Evolutionary conservation across 2,888 invertebrate genomes (phyloP).

Genomic region (Macrosiphum euphorbiae): DNA sequence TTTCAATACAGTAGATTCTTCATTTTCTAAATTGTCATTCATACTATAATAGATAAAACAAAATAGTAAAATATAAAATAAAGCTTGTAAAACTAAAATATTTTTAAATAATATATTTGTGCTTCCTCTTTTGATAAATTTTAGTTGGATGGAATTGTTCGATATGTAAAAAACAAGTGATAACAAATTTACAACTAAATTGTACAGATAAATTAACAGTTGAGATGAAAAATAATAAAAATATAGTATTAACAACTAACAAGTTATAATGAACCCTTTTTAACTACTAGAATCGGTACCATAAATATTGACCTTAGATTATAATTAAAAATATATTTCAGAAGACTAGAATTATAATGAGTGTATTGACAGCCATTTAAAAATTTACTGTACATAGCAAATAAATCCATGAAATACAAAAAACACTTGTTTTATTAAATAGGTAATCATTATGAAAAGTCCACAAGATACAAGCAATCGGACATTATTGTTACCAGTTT

Average conservation of each 20-base stretch:
- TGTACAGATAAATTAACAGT: background rate
- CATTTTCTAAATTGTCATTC: background rate
- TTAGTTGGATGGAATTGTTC: background rate
- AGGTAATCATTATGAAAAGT: background rate
- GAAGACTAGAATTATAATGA: background rate
- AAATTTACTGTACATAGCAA: background rate
- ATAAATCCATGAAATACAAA: background rate
- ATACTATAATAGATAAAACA: background rate
- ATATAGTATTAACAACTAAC: background rate
- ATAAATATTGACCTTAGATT: background rate
- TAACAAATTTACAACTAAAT: background rate
- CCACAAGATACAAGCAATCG: background rate
- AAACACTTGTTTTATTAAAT: background rate
- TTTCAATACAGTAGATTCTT: constrained; percentile 16
- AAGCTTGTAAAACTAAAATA: background rate
- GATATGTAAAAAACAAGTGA: background rate
- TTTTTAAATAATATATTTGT: background rate
- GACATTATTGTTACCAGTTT: background rate
- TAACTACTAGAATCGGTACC: no score
- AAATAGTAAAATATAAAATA: background rate
- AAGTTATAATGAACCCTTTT: background rate
- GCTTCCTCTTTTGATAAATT: background rate
- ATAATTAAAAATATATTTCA: background rate
- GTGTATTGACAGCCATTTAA: background rate
- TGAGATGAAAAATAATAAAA: background rate